Evolutionary conservation across 2,888 invertebrate species (phyloP).

Genomic region (Drepana falcataria): DNA sequence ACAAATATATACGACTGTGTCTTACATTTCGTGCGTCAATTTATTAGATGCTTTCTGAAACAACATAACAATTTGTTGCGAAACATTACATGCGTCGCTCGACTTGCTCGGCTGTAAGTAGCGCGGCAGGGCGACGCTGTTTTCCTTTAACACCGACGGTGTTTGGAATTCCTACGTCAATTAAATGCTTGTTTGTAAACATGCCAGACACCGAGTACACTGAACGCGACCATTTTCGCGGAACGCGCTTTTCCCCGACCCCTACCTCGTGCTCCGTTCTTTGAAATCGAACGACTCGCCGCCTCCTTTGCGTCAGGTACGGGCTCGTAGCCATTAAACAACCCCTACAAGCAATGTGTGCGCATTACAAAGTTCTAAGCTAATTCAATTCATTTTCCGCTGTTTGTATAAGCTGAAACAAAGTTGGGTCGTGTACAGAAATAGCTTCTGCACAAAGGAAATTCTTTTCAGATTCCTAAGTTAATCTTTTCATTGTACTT

Average conservation of each 20-base stretch:
- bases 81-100: conserved; percentile 19
- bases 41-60: background rate
- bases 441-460: background rate
- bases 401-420: conserved; percentile 6
- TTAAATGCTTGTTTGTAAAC: conserved; percentile 70
- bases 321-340: conserved; percentile 17
- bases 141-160: conserved; percentile 53
- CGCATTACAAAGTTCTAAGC: conserved; percentile 15
- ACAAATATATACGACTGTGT: background rate
- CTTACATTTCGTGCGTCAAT: background rate
- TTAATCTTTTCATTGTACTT: too few relatives aligned
- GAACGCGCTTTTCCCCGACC: conserved; percentile 46
- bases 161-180: conserved; percentile 68
- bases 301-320: conserved; percentile 24
- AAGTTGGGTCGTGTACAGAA: background rate
- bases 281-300: conserved; percentile 35
- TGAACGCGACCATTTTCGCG: conserved; percentile 51
- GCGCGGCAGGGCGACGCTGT: conserved; percentile 36
- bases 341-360: conserved; percentile 29
- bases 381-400: conserved; percentile 15
- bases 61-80: conserved; percentile 12
- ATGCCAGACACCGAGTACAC: conserved; percentile 45
- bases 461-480: too few relatives aligned
- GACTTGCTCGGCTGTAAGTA: conserved; percentile 22
- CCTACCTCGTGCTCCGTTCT: conserved; percentile 26